phyloP scores from a whole-genome alignment of 1,140 invertebrate species.

The Arctopsyche grandis region DNA sequence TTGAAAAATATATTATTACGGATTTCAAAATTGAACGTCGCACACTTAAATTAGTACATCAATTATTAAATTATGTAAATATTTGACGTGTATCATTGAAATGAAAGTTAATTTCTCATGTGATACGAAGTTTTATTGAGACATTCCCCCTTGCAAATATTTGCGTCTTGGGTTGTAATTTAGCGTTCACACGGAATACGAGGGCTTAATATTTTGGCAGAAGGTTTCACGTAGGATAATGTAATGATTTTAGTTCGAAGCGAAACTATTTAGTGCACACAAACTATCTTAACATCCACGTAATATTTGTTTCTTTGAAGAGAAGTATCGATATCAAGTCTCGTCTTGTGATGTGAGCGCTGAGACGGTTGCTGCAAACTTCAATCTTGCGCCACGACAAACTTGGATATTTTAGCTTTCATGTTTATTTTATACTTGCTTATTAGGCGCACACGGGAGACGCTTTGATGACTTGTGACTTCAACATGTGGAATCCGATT shows the following conservation, averaged over 20 bases:
- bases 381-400: slow-evolving; percentile 33
- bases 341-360: slow-evolving; percentile 4
- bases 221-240: background rate
- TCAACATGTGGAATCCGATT: slow-evolving; percentile 39
- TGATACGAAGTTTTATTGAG: background rate
- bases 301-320: slow-evolving; percentile 30
- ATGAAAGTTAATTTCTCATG: background rate
- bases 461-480: slow-evolving; percentile 44
- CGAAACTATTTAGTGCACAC: slow-evolving; percentile 30
- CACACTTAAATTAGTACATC: no score
- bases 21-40: no score
- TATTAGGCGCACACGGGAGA: slow-evolving; percentile 40
- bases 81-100: no score
- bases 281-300: slow-evolving; percentile 27
- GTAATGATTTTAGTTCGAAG: slow-evolving; percentile 22
- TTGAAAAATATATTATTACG: no score
- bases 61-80: no score
- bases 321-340: background rate
- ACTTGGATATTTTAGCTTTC: slow-evolving; percentile 46
- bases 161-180: background rate
- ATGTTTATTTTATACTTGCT: slow-evolving; percentile 44
- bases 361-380: slow-evolving; percentile 21
- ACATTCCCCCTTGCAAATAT: background rate
- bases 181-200: background rate
- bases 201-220: background rate